These are phyloP conservation scores for Acrocyrtus sp. DNA, from an alignment of 2,888 invertebrate species.

Conservation along the genomic window DNA sequence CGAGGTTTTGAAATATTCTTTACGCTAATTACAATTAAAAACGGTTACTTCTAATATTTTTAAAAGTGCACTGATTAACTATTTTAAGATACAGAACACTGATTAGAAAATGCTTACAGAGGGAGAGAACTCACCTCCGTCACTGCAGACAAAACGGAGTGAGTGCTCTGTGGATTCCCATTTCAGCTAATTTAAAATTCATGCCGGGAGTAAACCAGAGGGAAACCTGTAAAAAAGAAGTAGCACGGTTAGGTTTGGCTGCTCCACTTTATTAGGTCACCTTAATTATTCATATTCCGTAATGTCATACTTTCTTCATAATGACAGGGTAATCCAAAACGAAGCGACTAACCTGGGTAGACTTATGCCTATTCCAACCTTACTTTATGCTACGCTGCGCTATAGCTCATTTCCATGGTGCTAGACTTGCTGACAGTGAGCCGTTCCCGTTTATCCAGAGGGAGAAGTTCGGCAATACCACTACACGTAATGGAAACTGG, in stretches of 20 bases:
- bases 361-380: background rate
- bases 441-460: background rate
- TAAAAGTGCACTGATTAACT: background rate
- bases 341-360: background rate
- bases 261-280: constrained; percentile 14
- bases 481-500: too few relatives aligned
- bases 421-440: background rate
- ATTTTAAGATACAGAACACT: background rate
- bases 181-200: background rate
- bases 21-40: too few relatives aligned
- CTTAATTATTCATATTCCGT: constrained; percentile 11
- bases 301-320: too few relatives aligned
- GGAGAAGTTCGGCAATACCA: too few relatives aligned
- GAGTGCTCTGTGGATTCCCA: background rate
- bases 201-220: background rate
- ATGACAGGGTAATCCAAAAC: background rate
- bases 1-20: too few relatives aligned
- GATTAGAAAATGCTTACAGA: background rate
- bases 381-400: background rate
- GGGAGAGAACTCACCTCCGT: background rate
- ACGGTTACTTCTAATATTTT: too few relatives aligned
- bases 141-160: background rate
- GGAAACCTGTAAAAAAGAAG: background rate
- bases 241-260: background rate
- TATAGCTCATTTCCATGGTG: background rate